Evolutionary conservation across 1,140 invertebrate genomes (phyloP), one percentile per base, ranked within the genome.

Genomic region (Adelges cooleyi): DNA sequence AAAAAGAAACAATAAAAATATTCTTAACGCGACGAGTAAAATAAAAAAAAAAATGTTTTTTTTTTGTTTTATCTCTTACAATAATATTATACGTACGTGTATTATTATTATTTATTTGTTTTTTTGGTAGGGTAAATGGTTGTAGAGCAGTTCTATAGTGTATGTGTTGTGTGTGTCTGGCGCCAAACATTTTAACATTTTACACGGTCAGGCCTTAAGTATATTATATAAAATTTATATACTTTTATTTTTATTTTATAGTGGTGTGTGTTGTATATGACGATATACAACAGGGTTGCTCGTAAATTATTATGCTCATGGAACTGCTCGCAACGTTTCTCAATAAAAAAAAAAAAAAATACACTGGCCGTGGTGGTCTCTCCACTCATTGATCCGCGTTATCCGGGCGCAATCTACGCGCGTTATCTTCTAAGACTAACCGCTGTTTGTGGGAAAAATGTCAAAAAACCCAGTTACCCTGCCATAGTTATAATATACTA

Each of bases 121-220:
- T 33, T 33, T 33, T 33, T 33, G 11, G 29, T 33, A 11, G 29
- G 29, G 29, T 33, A 33, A 33, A 33, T 11, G 29, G 29, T 33
- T 33, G 29, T 33, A 33, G 29, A 33, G 29, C 29, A 33, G 11
- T 33, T 5, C 11, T 5, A 6, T 5, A 6, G 29, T 33, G 29
- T 33, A 11, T 33, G 29, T 33, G 25, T 46, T 27, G 17, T 62
- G 10, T 27, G 15, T 18, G 56, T 62, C 56, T 62, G 56, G 56
- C 56, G 56, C 56, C 56, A 62, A 62, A 62, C 56, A 62, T 62
- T 62, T 62, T 62, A 48, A 62, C 56, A 33, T 46, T 62, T 48
- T 59, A 59, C 56, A 46, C 23, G 56, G 52, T 9, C 15, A 5
- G 27, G 56, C 1, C 42, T 48, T 29, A 17, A 48, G 25, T 27